These are phyloP conservation scores for Helicoverpa armigera DNA, from an alignment of 1,140 invertebrate genomes.

Conservation along the genomic window DNA sequence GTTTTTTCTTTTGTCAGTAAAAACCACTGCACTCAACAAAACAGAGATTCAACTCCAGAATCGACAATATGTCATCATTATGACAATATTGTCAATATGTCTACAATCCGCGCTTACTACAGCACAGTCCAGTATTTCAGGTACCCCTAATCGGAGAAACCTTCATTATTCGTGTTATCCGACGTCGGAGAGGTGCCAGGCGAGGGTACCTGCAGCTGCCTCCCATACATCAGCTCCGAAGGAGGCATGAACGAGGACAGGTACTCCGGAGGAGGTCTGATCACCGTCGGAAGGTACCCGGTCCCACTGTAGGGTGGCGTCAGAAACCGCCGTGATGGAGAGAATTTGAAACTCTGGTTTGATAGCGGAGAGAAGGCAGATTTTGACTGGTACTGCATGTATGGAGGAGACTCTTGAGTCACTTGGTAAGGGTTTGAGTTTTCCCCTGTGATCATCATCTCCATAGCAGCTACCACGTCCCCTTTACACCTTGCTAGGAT, in stretches of 20 bases:
- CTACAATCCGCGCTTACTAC: conserved; percentile 45
- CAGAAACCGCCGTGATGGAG: conserved; percentile 89
- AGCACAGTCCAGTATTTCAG: conserved; percentile 73
- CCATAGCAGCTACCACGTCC: conserved; percentile 96
- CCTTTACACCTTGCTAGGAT: conserved; percentile 93
- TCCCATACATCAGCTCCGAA: conserved; percentile 81
- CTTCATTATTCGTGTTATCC: conserved; percentile 84
- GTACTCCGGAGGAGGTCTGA: conserved; percentile 88
- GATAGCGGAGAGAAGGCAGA: conserved; percentile 92
- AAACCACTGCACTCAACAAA: too few species aligned
- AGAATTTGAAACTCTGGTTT: conserved; percentile 87
- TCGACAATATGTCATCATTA: too few species aligned
- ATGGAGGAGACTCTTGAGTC: conserved; percentile 78
- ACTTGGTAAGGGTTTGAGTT: conserved; percentile 71
- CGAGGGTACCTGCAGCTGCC: conserved; percentile 80
- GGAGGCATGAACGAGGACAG: conserved; percentile 81
- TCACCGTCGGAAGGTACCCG: conserved; percentile 92
- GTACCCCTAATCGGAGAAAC: conserved; percentile 83
- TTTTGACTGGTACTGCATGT: conserved; percentile 81
- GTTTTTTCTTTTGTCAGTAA: too few species aligned
- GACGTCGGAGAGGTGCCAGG: conserved; percentile 84
- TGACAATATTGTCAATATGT: too few species aligned
- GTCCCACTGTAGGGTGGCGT: conserved; percentile 93
- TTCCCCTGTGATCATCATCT: conserved; percentile 92
- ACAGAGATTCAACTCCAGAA: too few species aligned